Evolutionary conservation across 2,113 vertebrate species (phyloP), one percentile per base, ranked within the genome.

Genomic region (Australoheros scitulus): DNA sequence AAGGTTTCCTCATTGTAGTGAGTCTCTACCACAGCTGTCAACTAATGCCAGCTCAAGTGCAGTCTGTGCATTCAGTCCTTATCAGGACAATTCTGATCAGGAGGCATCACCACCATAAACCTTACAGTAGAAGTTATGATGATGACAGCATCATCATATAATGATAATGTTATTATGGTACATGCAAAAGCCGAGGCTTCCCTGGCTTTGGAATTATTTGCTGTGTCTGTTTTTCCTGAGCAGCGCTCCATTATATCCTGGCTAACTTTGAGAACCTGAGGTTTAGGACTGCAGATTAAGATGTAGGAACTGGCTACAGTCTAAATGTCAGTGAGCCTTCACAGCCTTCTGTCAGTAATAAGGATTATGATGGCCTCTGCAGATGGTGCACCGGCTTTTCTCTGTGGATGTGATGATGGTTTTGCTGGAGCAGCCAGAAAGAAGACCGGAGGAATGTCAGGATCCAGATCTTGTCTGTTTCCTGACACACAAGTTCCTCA

Each of bases 341-440:
- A 11, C 47, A 17, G 18, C 64, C 24, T 70, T 50, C 41, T 18
- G 24, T 29, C 41, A 4, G 41, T 29, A 43, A 15, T 50, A 2
- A 8, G 4, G 58, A 17, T 68, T 24, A 1, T 38, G 11, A 1
- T 38, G 18, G 3, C 57, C 57, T 72, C 43, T 87, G 72, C 85
- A 99, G 98, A 94, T 96, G 77, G 93, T 93, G 32, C 95, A 96
- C 83, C 94, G 98, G 15, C 94, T 98, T 79, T 98, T 99, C 87
- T 96, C 97, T 7, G 94, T 99, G 29, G 98, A 99, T 10, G 97
- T 97, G 22, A 96, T 90, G 11, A 95, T 98, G 90, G 97, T 96
- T 81, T 92, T 99, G 56, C 82, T 99, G 92, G 96, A 97, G 38
- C 86, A 96, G 55, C 95, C 96, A 0, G 97, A 98, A 90, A 95